Evolutionary conservation across 2,888 invertebrate genomes (phyloP).

Genomic region (Ectemnius continuus): DNA sequence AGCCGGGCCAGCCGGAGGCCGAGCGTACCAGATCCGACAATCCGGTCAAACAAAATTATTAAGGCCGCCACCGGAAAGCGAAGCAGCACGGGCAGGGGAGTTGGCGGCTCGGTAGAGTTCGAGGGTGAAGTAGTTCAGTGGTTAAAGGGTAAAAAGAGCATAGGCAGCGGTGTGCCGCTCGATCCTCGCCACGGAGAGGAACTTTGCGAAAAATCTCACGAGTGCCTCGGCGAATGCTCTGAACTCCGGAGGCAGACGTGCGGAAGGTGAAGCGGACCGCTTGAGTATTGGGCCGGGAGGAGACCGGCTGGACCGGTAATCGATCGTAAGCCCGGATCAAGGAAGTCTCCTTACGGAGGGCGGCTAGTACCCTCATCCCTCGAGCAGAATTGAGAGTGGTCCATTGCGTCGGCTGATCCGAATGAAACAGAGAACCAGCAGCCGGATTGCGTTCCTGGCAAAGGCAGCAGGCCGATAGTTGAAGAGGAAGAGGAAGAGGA

Average conservation of each 20-base stretch:
- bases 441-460: slow-evolving; percentile 14
- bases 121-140: too few relatives aligned
- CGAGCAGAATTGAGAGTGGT: slow-evolving; percentile 16
- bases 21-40: background rate
- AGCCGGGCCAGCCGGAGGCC: background rate
- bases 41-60: slow-evolving; percentile 5
- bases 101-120: too few relatives aligned
- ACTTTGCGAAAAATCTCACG: background rate
- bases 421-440: too few relatives aligned
- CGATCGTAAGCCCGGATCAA: slow-evolving; percentile 40
- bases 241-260: background rate
- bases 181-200: background rate
- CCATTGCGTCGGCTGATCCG: background rate
- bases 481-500: too few relatives aligned
- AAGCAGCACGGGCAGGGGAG: background rate
- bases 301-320: slow-evolving; percentile 16
- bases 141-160: slow-evolving; percentile 1
- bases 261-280: background rate
- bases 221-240: background rate
- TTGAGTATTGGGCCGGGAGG: background rate
- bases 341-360: slow-evolving; percentile 48
- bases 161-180: too few relatives aligned
- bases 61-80: background rate
- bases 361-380: slow-evolving; percentile 19
- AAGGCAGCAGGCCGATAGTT: background rate